Percentiles rank a stretch among this genome's conserved stretches.
Conservation (phyloP, 2,113 vertebrate genomes). For the Protobothrops mucrosquamatus region DNA sequence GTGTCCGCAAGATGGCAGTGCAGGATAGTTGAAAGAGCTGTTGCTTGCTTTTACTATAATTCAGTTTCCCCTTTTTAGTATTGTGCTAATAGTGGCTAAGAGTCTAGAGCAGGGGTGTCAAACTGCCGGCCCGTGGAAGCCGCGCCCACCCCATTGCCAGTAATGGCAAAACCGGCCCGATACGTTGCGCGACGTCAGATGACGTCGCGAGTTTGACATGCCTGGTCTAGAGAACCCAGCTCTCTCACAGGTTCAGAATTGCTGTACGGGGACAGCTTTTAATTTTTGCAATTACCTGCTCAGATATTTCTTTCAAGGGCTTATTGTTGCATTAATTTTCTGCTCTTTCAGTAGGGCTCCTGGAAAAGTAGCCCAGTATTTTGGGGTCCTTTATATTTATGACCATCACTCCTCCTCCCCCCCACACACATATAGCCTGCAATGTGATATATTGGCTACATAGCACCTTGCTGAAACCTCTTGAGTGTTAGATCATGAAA, state of each 20-base stretch:
- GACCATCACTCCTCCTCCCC: background rate
- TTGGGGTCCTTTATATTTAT: background rate
- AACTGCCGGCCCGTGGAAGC: no score
- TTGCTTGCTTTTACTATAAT: background rate
- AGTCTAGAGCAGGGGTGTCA: background rate
- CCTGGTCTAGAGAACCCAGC: background rate
- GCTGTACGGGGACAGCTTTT: background rate
- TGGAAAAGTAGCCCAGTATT: background rate
- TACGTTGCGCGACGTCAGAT: no score
- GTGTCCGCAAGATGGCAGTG: conserved; percentile 27
- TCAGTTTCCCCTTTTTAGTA: background rate
- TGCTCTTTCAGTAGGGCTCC: background rate
- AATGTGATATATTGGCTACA: background rate
- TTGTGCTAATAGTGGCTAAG: background rate
- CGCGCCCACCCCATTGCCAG: no score
- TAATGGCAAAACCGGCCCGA: no score
- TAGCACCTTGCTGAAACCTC: background rate
- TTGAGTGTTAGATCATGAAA: background rate
- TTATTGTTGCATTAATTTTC: background rate
- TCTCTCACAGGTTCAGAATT: background rate
- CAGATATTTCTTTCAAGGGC: background rate
- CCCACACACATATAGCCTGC: background rate
- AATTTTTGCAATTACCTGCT: background rate
- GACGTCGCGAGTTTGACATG: no score
- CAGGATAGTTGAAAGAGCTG: background rate